Percentiles rank a stretch among this genome's conserved stretches.
Evolutionary conservation across 2,113 vertebrate species (phyloP).

Genomic region (Microtus oregoni): DNA sequence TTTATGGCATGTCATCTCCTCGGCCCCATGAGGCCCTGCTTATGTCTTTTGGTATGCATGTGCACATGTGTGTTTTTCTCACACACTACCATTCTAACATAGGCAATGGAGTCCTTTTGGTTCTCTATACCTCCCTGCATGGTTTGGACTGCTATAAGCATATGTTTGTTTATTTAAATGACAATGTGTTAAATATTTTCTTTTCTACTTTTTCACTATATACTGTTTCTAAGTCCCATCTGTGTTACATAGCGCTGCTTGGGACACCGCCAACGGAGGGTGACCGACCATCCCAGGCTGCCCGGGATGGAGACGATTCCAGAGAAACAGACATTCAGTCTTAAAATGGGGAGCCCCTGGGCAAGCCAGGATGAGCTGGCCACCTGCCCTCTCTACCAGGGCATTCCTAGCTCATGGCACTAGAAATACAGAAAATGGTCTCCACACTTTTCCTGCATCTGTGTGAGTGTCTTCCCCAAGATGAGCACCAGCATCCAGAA

Average conservation of each 20-base stretch:
- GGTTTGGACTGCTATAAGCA: background rate
- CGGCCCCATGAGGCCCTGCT: background rate
- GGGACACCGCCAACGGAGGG: background rate
- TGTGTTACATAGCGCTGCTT: background rate
- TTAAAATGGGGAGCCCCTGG: background rate
- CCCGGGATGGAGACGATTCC: background rate
- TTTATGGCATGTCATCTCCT: background rate
- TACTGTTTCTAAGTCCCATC: background rate
- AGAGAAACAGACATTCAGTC: background rate
- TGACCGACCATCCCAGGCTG: background rate
- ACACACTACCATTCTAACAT: background rate
- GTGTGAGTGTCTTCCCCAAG: background rate
- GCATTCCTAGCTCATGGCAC: background rate
- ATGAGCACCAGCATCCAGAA: background rate
- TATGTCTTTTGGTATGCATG: too few species aligned
- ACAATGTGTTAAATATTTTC: background rate
- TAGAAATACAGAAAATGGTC: background rate
- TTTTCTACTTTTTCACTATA: background rate
- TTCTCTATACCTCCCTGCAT: background rate
- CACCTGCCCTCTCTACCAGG: background rate
- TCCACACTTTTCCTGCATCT: background rate
- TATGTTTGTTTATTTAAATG: background rate
- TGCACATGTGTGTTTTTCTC: background rate
- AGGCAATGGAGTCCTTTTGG: background rate
- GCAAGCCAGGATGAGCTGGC: background rate